Evolutionary conservation across 2,113 vertebrate genomes (phyloP), one percentile per base, ranked within the genome.

Genomic region (Cyprinus carpio): DNA sequence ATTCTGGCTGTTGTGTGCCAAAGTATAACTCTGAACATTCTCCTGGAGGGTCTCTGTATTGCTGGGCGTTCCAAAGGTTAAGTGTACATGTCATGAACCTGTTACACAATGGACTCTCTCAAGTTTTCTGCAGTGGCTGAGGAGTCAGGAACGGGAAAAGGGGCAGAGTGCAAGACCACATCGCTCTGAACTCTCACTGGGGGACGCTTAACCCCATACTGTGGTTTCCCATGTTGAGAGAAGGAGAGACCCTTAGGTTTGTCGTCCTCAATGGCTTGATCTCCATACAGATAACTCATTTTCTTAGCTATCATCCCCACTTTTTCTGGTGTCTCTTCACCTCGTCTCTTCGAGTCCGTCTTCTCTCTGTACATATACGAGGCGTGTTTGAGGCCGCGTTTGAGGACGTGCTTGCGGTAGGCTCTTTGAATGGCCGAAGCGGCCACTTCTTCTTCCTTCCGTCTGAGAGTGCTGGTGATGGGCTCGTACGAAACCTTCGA

Each of bases 401-500:
- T 92, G 37, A 97, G 93, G 5, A 97, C 91, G 83, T 97, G 95
- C 76, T 95, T 94, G 75, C 97, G 94, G 92, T 96, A 99, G 0
- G 96, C 96, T 87, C 95, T 93, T 90, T 99, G 98, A 93, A 99
- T 99, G 89, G 96, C 95, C 0, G 76, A 89, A 0, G 96, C 98
- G 0, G 97, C 96, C 12, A 97, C 94, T 31, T 99, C 98, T 88
- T 99, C 97, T 0, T 97, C 97, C 69, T 99, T 99, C 76, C 96
- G 95, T 80, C 94, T 95, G 85, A 99, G 93, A 2, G 98, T 99
- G 89, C 94, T 97, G 89, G 96, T 97, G 91, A 99, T 97, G 89
- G 98, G 98, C 83, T 98, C 97, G 0, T 97, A 97, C 3, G 96
- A 96, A 29, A 96, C 97, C 90, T 98, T 98, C 0, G 97, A 97